These are phyloP conservation scores for Malaclemys terrapin DNA, from an alignment of 2,113 vertebrate species.

Conservation along the genomic window DNA sequence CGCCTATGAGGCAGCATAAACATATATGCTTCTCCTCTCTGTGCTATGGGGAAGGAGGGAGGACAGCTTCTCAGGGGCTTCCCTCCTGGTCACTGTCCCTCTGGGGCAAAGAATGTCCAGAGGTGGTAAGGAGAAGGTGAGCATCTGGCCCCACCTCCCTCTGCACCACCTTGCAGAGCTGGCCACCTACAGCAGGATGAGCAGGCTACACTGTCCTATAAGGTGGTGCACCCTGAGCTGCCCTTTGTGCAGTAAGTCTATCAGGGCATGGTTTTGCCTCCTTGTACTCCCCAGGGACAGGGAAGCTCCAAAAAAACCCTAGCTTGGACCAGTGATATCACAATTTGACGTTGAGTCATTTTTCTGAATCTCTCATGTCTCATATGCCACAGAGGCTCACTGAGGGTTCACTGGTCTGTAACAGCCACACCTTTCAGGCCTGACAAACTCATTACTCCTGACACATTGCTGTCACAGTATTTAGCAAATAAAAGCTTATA, in stretches of 20 bases:
- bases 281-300: neutral
- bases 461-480: too few relatives aligned
- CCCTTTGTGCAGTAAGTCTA: neutral
- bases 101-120: too few relatives aligned
- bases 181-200: neutral
- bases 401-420: neutral
- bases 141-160: neutral
- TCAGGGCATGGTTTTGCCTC: neutral
- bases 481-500: too few relatives aligned
- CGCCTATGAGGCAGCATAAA: neutral
- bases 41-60: too few relatives aligned
- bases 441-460: too few relatives aligned
- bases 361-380: neutral
- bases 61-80: too few relatives aligned
- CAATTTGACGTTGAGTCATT: neutral
- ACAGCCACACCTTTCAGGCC: too few relatives aligned
- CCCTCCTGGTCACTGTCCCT: too few relatives aligned
- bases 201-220: neutral
- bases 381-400: fast-evolving
- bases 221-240: neutral
- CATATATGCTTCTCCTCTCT: too few relatives aligned
- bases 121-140: neutral
- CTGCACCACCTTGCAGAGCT: too few relatives aligned
- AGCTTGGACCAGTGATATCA: neutral
- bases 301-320: neutral